These are phyloP conservation scores for Oryzias celebensis DNA, from an alignment of 2,113 vertebrate genomes.

Conservation along the genomic window DNA sequence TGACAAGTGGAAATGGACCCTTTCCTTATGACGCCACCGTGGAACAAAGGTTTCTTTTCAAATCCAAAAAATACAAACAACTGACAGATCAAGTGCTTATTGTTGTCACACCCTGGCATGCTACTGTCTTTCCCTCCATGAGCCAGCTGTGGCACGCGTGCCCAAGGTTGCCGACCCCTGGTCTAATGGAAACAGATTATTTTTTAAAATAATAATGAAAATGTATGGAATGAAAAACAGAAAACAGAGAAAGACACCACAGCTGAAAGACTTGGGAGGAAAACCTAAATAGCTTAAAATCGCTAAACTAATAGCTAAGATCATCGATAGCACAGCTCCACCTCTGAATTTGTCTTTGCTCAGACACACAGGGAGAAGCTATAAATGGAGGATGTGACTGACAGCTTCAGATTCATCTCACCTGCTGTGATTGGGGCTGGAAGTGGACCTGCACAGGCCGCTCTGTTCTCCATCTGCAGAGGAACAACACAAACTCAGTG, in stretches of 20 bases:
- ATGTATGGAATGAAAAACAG: too few species aligned
- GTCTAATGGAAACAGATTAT: too few species aligned
- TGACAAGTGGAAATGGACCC: too few species aligned
- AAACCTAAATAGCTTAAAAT: slow-evolving; percentile 6
- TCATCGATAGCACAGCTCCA: slow-evolving; percentile 1
- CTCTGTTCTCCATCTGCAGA: slow-evolving; percentile 72
- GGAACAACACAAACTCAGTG: slow-evolving; percentile 14
- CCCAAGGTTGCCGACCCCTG: too few species aligned
- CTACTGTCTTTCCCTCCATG: too few species aligned
- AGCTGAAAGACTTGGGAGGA: background rate
- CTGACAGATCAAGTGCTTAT: too few species aligned
- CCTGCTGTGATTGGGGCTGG: slow-evolving; percentile 79
- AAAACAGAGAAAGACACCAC: background rate
- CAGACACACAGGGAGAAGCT: background rate
- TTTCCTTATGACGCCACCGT: too few species aligned
- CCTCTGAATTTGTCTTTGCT: slow-evolving; percentile 1
- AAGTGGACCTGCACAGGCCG: slow-evolving; percentile 68
- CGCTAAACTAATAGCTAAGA: background rate
- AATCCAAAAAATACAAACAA: too few species aligned
- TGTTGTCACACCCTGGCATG: too few species aligned
- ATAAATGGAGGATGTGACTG: background rate
- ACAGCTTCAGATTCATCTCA: slow-evolving; percentile 24
- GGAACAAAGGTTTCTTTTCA: too few species aligned
- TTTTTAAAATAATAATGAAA: too few species aligned
- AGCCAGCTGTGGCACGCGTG: too few species aligned